Conservation (phyloP, 2,888 invertebrate species). For the Podabrus alpinus region DNA sequence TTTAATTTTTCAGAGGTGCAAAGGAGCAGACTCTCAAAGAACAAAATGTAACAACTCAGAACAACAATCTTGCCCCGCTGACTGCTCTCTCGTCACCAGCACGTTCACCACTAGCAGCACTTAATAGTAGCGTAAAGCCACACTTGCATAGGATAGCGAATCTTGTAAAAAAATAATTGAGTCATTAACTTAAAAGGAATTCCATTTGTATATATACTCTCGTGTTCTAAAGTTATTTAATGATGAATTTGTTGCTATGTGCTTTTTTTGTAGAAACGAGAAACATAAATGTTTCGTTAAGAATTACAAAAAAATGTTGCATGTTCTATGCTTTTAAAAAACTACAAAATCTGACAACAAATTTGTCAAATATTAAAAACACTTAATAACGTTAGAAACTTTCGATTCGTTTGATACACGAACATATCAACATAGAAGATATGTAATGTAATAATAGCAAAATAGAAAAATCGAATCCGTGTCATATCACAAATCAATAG, state of each 20-base stretch:
- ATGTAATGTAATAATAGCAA: conserved; percentile 7
- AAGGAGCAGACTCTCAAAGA: conserved; percentile 59
- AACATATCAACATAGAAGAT: conserved; percentile 20
- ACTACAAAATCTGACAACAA: background rate
- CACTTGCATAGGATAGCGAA: conserved; percentile 57
- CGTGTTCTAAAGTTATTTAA: conserved; percentile 24
- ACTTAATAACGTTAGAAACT: background rate
- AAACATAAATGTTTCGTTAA: conserved; percentile 19
- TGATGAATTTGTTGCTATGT: conserved; percentile 25
- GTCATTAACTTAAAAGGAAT: conserved; percentile 11
- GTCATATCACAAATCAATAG: conserved; percentile 12
- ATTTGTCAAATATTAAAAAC: conserved; percentile 1
- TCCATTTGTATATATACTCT: conserved; percentile 24
- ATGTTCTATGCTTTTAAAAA: conserved; percentile 16
- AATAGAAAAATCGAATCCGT: conserved; percentile 6
- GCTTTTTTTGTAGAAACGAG: conserved; percentile 26
- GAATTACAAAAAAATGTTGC: conserved; percentile 17
- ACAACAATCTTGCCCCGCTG: conserved; percentile 50
- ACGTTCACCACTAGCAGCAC: conserved; percentile 50
- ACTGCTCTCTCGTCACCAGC: conserved; percentile 50
- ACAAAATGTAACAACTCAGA: conserved; percentile 44
- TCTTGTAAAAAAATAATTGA: conserved; percentile 55
- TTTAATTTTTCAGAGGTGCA: conserved; percentile 54
- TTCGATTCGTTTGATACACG: conserved; percentile 13
- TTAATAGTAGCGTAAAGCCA: conserved; percentile 54